Percentiles rank a stretch among this genome's conserved stretches.
Conservation (phyloP, 1,140 invertebrate genomes). For the Hylaeus anthracinus region DNA sequence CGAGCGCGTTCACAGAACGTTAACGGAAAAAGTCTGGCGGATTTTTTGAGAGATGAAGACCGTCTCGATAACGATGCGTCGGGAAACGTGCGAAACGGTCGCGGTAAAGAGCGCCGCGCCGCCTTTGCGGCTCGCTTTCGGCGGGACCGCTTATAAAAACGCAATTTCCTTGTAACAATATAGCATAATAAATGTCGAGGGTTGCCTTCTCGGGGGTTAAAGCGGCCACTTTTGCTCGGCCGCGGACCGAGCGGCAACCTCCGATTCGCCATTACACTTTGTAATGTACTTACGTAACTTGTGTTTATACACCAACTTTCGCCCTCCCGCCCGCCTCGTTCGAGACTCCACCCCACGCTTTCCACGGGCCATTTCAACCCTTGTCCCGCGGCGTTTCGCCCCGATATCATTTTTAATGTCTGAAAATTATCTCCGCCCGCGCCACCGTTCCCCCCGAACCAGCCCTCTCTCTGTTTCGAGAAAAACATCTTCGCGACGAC, state of each 20-base stretch:
- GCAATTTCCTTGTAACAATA: slow-evolving; percentile 80
- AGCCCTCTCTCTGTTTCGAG: background rate
- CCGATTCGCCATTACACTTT: slow-evolving; percentile 80
- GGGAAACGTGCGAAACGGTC: background rate
- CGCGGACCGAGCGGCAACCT: slow-evolving; percentile 65
- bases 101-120: slow-evolving; percentile 29
- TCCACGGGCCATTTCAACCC: slow-evolving; percentile 68
- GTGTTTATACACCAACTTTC: slow-evolving; percentile 81
- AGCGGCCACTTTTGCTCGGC: slow-evolving; percentile 67
- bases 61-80: no score
- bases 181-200: slow-evolving; percentile 78
- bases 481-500: slow-evolving; percentile 33
- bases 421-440: slow-evolving; percentile 76
- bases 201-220: slow-evolving; percentile 66
- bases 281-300: slow-evolving; percentile 81
- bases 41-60: no score
- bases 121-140: slow-evolving; percentile 46
- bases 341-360: slow-evolving; percentile 10
- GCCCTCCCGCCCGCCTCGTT: slow-evolving; percentile 42
- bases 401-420: slow-evolving; percentile 79
- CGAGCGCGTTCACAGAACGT: no score
- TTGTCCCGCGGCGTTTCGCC: slow-evolving; percentile 72
- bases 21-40: no score
- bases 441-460: slow-evolving; percentile 11
- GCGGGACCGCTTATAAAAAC: slow-evolving; percentile 75